Evolutionary conservation across 2,888 invertebrate species (phyloP).

Genomic region (Melanostoma scalare): DNA sequence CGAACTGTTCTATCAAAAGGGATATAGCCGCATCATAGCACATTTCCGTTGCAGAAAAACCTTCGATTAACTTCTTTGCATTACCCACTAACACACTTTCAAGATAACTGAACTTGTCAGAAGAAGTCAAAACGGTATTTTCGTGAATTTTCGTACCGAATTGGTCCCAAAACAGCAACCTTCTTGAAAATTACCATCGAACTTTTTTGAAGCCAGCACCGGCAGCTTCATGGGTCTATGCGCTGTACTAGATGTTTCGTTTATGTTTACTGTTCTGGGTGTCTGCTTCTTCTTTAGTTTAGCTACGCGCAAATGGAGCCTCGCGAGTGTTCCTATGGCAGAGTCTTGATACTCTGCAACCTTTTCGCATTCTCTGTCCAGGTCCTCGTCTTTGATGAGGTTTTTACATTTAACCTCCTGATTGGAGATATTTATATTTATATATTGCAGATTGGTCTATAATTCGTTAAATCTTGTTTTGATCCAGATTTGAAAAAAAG

Average conservation of each 20-base stretch:
- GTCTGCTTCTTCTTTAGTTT: slow-evolving; percentile 40
- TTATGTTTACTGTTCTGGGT: slow-evolving; percentile 3
- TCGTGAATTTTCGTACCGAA: slow-evolving; percentile 21
- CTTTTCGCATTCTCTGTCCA: slow-evolving; percentile 14
- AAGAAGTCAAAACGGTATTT: slow-evolving; percentile 13
- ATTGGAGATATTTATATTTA: no score
- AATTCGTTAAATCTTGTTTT: no score
- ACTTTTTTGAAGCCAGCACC: slow-evolving; percentile 2
- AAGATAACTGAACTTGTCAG: slow-evolving; percentile 31
- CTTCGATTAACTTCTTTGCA: no score
- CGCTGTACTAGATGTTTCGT: neutral
- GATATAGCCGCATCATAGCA: slow-evolving; percentile 5
- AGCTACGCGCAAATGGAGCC: neutral
- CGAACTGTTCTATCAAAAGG: slow-evolving; percentile 26
- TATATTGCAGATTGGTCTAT: no score
- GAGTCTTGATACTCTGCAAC: slow-evolving; percentile 29
- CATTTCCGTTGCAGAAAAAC: no score
- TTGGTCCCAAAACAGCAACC: slow-evolving; percentile 39
- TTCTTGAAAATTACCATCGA: neutral
- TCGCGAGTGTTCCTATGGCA: slow-evolving; percentile 32
- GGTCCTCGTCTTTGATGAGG: slow-evolving; percentile 10
- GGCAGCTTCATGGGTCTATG: neutral
- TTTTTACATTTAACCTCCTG: neutral
- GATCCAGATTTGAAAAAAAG: no score
- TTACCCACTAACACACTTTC: neutral